A percentile compares a stretch with the other conserved stretches of the same genome.
phyloP scores from a whole-genome alignment of 2,113 vertebrate genomes.

The Loxodonta africana region DNA sequence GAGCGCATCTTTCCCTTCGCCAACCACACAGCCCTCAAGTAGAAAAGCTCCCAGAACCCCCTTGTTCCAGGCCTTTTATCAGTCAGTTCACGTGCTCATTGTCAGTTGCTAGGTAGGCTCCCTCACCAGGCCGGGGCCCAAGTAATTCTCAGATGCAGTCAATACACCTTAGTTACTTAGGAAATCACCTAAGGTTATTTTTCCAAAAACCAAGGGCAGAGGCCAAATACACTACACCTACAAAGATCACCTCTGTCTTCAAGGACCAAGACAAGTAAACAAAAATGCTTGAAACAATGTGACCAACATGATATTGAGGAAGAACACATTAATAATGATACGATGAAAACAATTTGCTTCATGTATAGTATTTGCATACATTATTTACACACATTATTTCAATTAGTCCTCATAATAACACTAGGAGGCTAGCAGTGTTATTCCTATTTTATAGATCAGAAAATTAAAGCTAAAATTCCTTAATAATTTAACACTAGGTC shows the following conservation, averaged over 20 bases:
- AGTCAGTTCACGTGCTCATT: background rate
- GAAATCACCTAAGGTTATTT: background rate
- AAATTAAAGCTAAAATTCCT: slow-evolving; percentile 36
- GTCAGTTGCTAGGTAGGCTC: background rate
- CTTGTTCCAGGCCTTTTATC: too few relatives aligned
- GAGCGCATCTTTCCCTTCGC: too few relatives aligned
- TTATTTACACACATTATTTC: slow-evolving; percentile 25
- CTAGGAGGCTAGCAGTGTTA: background rate
- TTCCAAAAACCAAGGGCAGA: background rate
- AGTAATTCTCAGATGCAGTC: background rate
- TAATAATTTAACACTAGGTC: slow-evolving; percentile 41
- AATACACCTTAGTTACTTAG: background rate
- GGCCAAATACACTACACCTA: background rate
- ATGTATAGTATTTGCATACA: background rate
- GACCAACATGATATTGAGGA: background rate
- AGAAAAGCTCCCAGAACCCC: too few relatives aligned
- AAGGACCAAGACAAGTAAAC: slow-evolving; percentile 30
- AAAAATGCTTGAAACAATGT: slow-evolving; percentile 4
- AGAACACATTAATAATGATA: background rate
- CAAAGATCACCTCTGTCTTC: slow-evolving; percentile 44
- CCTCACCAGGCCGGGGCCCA: background rate
- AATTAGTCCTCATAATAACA: slow-evolving; percentile 20
- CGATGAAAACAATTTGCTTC: background rate
- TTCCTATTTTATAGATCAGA: too few relatives aligned
- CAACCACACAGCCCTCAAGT: too few relatives aligned